Conservation (phyloP, 2,797 vertebrate genomes). For the Rachycentron canadum region DNA sequence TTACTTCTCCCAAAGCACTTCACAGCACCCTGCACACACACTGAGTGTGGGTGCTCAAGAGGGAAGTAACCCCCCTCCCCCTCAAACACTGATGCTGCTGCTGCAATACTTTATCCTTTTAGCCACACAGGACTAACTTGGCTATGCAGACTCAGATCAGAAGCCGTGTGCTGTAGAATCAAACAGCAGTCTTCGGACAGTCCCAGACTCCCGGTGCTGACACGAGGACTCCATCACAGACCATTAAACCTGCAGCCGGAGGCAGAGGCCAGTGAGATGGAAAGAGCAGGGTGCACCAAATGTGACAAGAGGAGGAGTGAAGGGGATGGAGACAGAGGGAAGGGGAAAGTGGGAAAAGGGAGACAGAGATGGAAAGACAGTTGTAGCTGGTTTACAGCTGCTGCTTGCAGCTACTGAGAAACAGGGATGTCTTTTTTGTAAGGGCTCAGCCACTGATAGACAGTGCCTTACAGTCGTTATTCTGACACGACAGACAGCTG, state of each 20-base stretch:
- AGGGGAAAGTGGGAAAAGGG: neutral
- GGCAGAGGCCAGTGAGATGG: conserved; percentile 26
- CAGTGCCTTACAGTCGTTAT: conserved; percentile 1
- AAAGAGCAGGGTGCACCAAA: conserved; percentile 25
- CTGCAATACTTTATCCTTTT: conserved; percentile 51
- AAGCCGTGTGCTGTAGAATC: conserved; percentile 49
- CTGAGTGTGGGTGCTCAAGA: conserved; percentile 10
- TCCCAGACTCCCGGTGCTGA: conserved; percentile 58
- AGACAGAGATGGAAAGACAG: conserved; percentile 2
- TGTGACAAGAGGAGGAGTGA: conserved; percentile 32
- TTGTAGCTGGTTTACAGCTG: conserved; percentile 28
- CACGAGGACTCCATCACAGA: conserved; percentile 67
- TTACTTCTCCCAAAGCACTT: conserved; percentile 14
- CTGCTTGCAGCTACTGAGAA: conserved; percentile 26
- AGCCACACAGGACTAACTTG: conserved; percentile 49
- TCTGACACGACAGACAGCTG: conserved; percentile 21
- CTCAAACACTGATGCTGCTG: conserved; percentile 6
- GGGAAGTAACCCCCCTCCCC: neutral
- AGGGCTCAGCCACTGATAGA: conserved; percentile 14
- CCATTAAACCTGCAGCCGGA: conserved; percentile 64
- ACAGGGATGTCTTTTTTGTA: conserved; percentile 23
- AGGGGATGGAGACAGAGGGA: conserved; percentile 22
- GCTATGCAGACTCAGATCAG: conserved; percentile 44
- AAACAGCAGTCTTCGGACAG: conserved; percentile 41
- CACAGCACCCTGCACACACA: neutral